These are phyloP conservation scores for Ladona fulva DNA, from an alignment of 1,140 invertebrate species.

Conservation along the genomic window DNA sequence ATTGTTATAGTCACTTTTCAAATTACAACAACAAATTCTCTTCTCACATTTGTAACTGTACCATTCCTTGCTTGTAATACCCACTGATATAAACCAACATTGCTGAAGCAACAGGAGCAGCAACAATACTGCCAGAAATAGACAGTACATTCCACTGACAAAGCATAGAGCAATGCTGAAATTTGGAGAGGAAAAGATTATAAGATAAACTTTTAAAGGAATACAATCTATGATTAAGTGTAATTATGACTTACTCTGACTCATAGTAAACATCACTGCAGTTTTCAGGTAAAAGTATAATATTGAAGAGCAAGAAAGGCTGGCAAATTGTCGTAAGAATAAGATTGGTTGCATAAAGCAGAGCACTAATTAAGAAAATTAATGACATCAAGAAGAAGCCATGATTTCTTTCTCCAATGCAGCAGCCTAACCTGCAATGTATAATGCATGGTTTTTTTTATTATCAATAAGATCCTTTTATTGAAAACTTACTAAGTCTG, in stretches of 20 bases:
- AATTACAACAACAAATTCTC: background rate
- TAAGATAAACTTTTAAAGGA: background rate
- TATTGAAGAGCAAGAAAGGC: conserved; percentile 50
- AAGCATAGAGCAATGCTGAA: conserved; percentile 39
- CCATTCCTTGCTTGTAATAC: conserved; percentile 35
- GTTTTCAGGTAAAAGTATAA: conserved; percentile 55
- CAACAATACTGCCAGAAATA: conserved; percentile 34
- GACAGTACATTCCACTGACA: conserved; percentile 38
- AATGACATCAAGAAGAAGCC: conserved; percentile 49
- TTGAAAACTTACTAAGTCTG: background rate
- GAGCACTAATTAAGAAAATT: conserved; percentile 45
- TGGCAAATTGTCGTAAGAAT: conserved; percentile 62
- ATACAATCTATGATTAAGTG: background rate
- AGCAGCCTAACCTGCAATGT: conserved; percentile 57
- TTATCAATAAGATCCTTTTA: background rate
- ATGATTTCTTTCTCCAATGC: conserved; percentile 55
- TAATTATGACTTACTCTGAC: conserved; percentile 44
- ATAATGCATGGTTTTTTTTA: conserved; percentile 19
- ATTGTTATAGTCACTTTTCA: background rate
- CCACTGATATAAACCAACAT: conserved; percentile 33
- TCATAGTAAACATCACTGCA: conserved; percentile 61
- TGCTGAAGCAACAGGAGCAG: conserved; percentile 35
- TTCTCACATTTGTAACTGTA: background rate
- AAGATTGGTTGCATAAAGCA: conserved; percentile 57
- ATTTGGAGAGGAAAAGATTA: conserved; percentile 22